These are phyloP conservation scores for Schmidtea mediterranea DNA, from an alignment of 1,140 invertebrate genomes.

Conservation along the genomic window DNA sequence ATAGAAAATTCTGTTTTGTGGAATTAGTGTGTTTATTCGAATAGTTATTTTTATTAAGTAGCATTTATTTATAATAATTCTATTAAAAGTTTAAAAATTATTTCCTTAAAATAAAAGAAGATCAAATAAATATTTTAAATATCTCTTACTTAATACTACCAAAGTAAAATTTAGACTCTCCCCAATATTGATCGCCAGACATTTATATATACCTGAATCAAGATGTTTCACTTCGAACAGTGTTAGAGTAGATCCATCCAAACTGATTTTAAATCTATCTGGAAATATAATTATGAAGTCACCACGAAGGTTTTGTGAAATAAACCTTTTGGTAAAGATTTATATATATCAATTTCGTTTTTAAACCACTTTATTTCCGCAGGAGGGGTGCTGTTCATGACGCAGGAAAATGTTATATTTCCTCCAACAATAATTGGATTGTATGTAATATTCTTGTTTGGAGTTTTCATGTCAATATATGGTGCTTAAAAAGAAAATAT, in stretches of 20 bases:
- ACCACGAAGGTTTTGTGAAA: not conserved
- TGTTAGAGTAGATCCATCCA: conserved; percentile 4
- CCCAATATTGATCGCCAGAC: conserved; percentile 25
- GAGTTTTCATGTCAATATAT: not conserved
- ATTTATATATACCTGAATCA: conserved; percentile 30
- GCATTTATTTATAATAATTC: conserved; percentile 10
- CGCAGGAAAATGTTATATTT: conserved; percentile 3
- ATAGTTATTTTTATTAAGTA: not conserved
- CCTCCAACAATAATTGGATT: not conserved
- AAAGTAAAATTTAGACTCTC: not conserved
- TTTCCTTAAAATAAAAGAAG: conserved; percentile 6
- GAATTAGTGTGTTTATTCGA: too few relatives aligned
- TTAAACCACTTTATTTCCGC: conserved; percentile 1
- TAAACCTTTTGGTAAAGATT: not conserved
- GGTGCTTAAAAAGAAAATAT: not conserved
- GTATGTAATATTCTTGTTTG: not conserved
- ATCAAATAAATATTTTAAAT: conserved; percentile 3
- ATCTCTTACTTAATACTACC: not conserved
- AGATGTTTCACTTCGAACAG: conserved; percentile 12
- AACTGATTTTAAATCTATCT: not conserved
- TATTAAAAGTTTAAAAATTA: too few relatives aligned
- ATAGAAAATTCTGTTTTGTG: too few relatives aligned
- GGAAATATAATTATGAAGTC: not conserved
- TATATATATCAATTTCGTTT: not conserved
- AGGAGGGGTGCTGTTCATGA: not conserved